Base-by-base conservation (phyloP, 2,888 invertebrate species). In the Drosophila nr. fundita region DNA sequence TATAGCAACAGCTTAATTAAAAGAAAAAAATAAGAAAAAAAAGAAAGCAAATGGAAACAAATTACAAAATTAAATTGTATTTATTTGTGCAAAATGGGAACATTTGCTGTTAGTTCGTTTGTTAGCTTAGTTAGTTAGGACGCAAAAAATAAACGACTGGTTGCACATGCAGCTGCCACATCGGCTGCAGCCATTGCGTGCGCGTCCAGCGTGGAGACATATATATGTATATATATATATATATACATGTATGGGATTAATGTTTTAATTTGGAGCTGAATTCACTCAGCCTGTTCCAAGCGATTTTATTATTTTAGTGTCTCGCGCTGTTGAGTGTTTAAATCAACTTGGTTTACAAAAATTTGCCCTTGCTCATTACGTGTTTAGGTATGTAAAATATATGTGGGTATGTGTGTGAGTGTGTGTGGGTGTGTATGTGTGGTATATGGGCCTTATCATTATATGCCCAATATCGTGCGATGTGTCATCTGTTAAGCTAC, bases 171-270 rank as follows among this genome's bases (percentile, higher is more conserved):
- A 62, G 48, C 50, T 52, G 64, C 60, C 40, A 61, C 67, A 29
- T 13, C 45, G 54, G 48, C 49, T 36, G 29, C 60, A 55, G 27
- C 54, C 27, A 36, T 38, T 64, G 45, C 80, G 71, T 71, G 82
- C 80, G 70, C 84, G 78, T 76, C 73, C 79, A 76, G 87, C 83
- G 82, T 87, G 82, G 75, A 70, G 72, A 84, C 55, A 54, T 27
- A 36, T 18, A 6, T 27, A 24, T 2, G 27, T 5, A 27, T 24
- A n/a, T 29, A 30, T 1, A 30, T 75, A 83, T 83, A 83, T 83
- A 83, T 83, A 76, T 63, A 72, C 65, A 83, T 34, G 7, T 30
- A 7, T 18, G 36, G 13, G 13, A 45, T 45, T 45, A 13, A 13
- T 45, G 45, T 24, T 45, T 45, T 24, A 45, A 45, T 45, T 45